phyloP scores from a whole-genome alignment of 1,140 invertebrate species.

The Drosophila azteca region DNA sequence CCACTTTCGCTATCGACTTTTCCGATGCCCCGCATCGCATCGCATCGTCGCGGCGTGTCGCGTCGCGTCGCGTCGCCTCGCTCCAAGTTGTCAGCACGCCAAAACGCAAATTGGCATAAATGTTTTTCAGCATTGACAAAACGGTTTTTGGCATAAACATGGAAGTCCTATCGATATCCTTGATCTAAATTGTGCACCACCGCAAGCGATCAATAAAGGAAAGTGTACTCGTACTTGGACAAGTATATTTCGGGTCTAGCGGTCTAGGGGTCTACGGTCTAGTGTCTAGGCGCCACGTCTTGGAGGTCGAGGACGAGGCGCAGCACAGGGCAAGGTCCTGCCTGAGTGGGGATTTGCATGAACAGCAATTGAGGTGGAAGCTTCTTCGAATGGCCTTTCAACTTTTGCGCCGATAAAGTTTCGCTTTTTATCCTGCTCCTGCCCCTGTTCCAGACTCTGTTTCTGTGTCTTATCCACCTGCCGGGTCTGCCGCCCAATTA shows the following conservation, averaged over 20 bases:
- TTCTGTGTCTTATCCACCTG: too few relatives aligned
- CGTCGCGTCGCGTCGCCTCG: conserved; percentile 18
- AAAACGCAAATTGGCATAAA: conserved; percentile 78
- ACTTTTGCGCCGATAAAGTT: conserved; percentile 29
- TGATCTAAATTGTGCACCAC: conserved; percentile 80
- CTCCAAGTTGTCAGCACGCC: conserved; percentile 47
- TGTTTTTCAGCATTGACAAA: conserved; percentile 73
- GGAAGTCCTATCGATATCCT: conserved; percentile 69
- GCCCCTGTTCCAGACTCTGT: not conserved
- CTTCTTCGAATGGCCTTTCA: not conserved
- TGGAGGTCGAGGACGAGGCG: conserved; percentile 31
- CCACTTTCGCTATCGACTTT: conserved; percentile 73
- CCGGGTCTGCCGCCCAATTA: too few relatives aligned
- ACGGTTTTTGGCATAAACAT: conserved; percentile 66
- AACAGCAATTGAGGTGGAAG: not conserved
- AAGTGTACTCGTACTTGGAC: conserved; percentile 33
- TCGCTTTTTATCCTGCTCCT: not conserved
- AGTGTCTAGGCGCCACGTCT: not conserved
- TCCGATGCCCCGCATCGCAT: conserved; percentile 21
- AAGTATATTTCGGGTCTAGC: conserved; percentile 58
- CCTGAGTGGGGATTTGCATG: conserved; percentile 18
- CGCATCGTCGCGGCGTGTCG: too few relatives aligned
- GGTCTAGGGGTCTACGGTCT: not conserved
- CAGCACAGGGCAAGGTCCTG: not conserved
- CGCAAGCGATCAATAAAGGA: conserved; percentile 75